These are phyloP conservation scores for Micronisus gabar DNA, from an alignment of 2,113 vertebrate species.

Conservation along the genomic window DNA sequence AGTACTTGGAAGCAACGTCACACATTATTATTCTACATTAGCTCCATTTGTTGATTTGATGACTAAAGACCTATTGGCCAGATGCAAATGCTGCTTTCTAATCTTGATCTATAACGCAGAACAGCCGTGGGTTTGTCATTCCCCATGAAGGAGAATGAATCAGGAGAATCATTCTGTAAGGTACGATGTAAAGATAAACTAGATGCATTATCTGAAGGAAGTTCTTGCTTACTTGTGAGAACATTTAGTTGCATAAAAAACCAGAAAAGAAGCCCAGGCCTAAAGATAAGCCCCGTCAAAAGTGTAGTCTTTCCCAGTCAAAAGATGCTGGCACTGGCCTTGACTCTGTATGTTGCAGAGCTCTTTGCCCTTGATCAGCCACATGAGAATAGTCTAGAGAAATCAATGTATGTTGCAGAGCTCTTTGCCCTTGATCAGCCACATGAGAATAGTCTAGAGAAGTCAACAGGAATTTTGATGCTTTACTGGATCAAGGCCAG, in stretches of 20 bases:
- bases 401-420: background rate
- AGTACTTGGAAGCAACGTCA: conserved; percentile 49
- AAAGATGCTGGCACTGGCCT: background rate
- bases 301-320: background rate
- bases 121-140: conserved; percentile 20
- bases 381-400: background rate
- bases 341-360: background rate
- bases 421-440: background rate
- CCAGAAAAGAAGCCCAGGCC: background rate
- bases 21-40: conserved; percentile 71
- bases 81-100: conserved; percentile 70
- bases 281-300: background rate
- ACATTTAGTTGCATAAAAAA: background rate
- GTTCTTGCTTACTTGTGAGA: conserved; percentile 14
- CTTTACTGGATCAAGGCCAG: background rate
- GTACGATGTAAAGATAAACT: conserved; percentile 4
- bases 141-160: background rate
- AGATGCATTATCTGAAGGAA: conserved; percentile 7
- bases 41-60: conserved; percentile 68
- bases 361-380: background rate
- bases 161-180: background rate
- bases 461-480: background rate
- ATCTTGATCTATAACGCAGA: conserved; percentile 56
- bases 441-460: background rate
- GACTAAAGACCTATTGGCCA: conserved; percentile 63